These are phyloP conservation scores for Oscheius sp. DNA, from an alignment of 2,888 invertebrate genomes.

Conservation along the genomic window DNA sequence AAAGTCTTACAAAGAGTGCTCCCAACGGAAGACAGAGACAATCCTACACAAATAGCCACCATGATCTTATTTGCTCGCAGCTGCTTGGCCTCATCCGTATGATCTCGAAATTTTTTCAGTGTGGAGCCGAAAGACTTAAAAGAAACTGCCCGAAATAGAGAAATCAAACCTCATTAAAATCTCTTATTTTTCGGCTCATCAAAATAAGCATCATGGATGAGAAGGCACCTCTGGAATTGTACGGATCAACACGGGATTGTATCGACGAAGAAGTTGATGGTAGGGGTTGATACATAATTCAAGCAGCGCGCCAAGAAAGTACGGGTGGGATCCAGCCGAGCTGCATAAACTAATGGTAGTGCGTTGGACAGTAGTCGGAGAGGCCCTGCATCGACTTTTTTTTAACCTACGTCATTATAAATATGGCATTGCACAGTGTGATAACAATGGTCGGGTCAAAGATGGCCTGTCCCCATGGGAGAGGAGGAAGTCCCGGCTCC, in stretches of 20 bases:
- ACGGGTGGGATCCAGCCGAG: too few species aligned
- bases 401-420: slow-evolving; percentile 8
- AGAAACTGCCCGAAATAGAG: not conserved
- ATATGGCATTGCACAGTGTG: slow-evolving; percentile 20
- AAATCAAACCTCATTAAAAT: not conserved
- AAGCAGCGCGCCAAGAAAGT: too few species aligned
- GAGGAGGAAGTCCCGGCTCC: slow-evolving; percentile 11
- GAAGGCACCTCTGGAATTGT: slow-evolving; percentile 47
- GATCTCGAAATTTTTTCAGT: not conserved
- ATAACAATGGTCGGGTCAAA: slow-evolving; percentile 23
- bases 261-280: not conserved
- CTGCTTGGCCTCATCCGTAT: not conserved
- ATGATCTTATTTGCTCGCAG: not conserved
- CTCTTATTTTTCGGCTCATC: slow-evolving; percentile 4
- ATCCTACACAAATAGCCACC: not conserved
- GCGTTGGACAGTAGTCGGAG: not conserved
- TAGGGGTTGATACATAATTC: not conserved
- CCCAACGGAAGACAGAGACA: not conserved
- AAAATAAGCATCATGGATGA: slow-evolving; percentile 35
- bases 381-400: not conserved
- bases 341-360: too few species aligned
- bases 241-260: too few species aligned
- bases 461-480: slow-evolving; percentile 22
- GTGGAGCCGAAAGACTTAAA: slow-evolving; percentile 6
- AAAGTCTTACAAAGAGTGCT: not conserved